Conservation (phyloP, 2,888 invertebrate genomes). For the Lycocerus yunnanus region DNA sequence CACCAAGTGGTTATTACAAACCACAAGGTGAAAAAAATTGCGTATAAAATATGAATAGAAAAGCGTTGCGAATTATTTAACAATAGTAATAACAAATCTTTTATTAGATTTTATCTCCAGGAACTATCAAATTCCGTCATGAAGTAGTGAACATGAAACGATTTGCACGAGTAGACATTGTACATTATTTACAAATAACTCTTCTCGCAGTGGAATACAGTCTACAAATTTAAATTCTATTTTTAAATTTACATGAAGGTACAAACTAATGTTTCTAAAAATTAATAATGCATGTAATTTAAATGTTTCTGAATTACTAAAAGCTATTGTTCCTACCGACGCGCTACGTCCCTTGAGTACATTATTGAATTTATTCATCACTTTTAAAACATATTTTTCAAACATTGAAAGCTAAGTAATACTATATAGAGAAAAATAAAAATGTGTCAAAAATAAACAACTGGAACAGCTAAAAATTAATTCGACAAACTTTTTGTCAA, state of each 20-base stretch:
- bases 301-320: neutral
- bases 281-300: neutral
- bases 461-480: neutral
- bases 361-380: neutral
- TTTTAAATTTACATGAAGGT: neutral
- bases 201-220: neutral
- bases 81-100: too few relatives aligned
- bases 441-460: neutral
- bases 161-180: too few relatives aligned
- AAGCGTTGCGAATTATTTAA: too few relatives aligned
- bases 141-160: too few relatives aligned
- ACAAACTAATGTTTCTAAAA: neutral
- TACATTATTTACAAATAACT: neutral
- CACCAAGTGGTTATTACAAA: too few relatives aligned
- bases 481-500: neutral
- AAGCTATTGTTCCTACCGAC: too few relatives aligned
- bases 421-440: neutral
- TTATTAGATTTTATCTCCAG: too few relatives aligned
- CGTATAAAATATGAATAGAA: too few relatives aligned
- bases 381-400: neutral
- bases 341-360: too few relatives aligned
- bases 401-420: neutral
- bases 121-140: too few relatives aligned
- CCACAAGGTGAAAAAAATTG: too few relatives aligned
- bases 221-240: neutral